Evolutionary conservation across 2,888 invertebrate genomes (phyloP).

Genomic region (Euplexia lucipara): DNA sequence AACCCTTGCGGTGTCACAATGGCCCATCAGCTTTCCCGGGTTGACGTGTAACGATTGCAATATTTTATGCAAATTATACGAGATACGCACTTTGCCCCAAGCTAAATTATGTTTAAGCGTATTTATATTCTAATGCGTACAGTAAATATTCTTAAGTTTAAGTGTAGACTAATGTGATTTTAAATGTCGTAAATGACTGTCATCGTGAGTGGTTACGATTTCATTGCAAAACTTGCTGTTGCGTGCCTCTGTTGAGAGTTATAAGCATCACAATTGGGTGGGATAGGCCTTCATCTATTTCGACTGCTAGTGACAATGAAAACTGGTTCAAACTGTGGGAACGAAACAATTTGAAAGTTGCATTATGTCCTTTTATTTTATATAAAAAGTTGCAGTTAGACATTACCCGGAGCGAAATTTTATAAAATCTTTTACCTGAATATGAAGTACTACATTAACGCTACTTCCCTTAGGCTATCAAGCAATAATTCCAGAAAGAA

Average conservation of each 20-base stretch:
- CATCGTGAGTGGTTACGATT: not conserved
- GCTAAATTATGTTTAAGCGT: constrained; percentile 51
- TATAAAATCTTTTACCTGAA: constrained; percentile 49
- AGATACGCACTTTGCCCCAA: constrained; percentile 44
- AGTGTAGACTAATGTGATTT: constrained; percentile 43
- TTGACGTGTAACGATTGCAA: constrained; percentile 75
- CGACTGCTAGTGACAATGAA: constrained; percentile 47
- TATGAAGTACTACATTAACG: constrained; percentile 33
- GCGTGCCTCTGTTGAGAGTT: constrained; percentile 11
- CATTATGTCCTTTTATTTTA: constrained; percentile 32
- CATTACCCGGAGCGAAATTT: constrained; percentile 21
- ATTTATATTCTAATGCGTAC: constrained; percentile 37
- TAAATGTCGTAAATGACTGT: constrained; percentile 49
- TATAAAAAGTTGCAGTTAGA: constrained; percentile 19
- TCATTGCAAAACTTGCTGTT: constrained; percentile 40
- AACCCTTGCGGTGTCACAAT: constrained; percentile 80
- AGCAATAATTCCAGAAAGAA: constrained; percentile 41
- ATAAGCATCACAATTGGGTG: constrained; percentile 13
- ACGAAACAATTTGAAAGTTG: constrained; percentile 40
- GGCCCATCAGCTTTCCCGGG: constrained; percentile 78
- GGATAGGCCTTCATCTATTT: constrained; percentile 36
- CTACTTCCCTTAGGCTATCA: constrained; percentile 29
- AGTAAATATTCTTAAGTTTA: constrained; percentile 26
- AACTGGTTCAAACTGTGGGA: constrained; percentile 48
- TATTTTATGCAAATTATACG: constrained; percentile 78